These are phyloP conservation scores for Paracentrotus lividus DNA, from an alignment of 53 echinoderm and acorn worm genomes.

Conservation along the genomic window DNA sequence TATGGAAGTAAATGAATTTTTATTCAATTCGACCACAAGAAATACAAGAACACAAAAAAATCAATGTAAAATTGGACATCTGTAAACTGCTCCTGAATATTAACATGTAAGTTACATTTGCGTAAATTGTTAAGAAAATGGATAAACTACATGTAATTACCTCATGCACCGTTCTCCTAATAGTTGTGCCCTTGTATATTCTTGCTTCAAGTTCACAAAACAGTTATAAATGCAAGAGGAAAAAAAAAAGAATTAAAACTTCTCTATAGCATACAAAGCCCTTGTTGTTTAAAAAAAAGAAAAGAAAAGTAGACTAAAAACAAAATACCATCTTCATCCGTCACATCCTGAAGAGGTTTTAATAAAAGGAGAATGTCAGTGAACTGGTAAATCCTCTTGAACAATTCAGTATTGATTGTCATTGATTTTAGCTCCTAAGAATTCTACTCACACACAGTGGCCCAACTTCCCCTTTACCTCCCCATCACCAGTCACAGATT, in stretches of 20 bases:
- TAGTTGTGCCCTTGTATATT: too few species aligned
- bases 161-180: not conserved
- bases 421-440: not conserved
- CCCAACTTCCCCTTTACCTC: conserved; percentile 26
- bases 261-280: not conserved
- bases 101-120: too few species aligned
- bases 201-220: not conserved
- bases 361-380: conserved; percentile 5
- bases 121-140: too few species aligned
- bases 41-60: too few species aligned
- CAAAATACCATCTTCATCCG: not conserved
- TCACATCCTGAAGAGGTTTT: conserved; percentile 5
- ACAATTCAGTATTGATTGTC: conserved; percentile 25
- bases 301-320: not conserved
- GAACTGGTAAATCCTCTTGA: conserved; percentile 43
- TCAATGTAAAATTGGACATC: too few species aligned
- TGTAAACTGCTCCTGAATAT: too few species aligned
- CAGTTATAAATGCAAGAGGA: not conserved
- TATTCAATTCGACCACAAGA: too few species aligned
- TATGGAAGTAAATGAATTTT: too few species aligned
- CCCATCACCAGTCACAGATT: not conserved
- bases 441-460: conserved; percentile 29
- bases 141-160: too few species aligned
- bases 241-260: not conserved
- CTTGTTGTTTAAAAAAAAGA: not conserved